Conservation (phyloP, 2,888 invertebrate species). For the Cyclophora punctaria region DNA sequence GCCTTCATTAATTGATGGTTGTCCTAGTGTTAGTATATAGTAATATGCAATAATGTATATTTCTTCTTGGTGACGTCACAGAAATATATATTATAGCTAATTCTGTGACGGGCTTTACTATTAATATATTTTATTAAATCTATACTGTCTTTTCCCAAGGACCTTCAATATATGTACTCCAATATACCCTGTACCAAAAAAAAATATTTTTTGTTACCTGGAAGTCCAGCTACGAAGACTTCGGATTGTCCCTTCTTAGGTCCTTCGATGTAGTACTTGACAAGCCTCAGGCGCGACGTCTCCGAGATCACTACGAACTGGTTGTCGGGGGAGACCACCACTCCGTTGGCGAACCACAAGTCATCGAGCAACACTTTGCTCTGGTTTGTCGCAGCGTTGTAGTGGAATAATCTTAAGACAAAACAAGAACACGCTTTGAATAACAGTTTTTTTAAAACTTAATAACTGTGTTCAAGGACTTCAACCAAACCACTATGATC, state of each 20-base stretch:
- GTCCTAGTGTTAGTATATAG: too few relatives aligned
- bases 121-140: too few relatives aligned
- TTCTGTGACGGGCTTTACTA: too few relatives aligned
- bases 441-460: neutral
- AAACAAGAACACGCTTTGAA: neutral
- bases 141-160: too few relatives aligned
- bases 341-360: slow-evolving; percentile 91
- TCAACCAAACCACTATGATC: too few relatives aligned
- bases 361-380: slow-evolving; percentile 84
- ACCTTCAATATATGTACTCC: too few relatives aligned
- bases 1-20: too few relatives aligned
- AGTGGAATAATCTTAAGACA: slow-evolving; percentile 82
- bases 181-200: slow-evolving; percentile 2
- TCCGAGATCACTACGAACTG: slow-evolving; percentile 89
- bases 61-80: too few relatives aligned
- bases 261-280: slow-evolving; percentile 87
- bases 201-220: slow-evolving; percentile 62
- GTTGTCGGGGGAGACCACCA: slow-evolving; percentile 86
- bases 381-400: slow-evolving; percentile 84
- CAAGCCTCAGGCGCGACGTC: slow-evolving; percentile 77
- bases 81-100: too few relatives aligned
- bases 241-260: slow-evolving; percentile 86
- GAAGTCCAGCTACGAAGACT: slow-evolving; percentile 86
- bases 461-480: too few relatives aligned
- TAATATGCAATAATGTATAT: too few relatives aligned